phyloP scores from a whole-genome alignment of 2,888 invertebrate genomes.

The Pasiphila rectangulata region DNA sequence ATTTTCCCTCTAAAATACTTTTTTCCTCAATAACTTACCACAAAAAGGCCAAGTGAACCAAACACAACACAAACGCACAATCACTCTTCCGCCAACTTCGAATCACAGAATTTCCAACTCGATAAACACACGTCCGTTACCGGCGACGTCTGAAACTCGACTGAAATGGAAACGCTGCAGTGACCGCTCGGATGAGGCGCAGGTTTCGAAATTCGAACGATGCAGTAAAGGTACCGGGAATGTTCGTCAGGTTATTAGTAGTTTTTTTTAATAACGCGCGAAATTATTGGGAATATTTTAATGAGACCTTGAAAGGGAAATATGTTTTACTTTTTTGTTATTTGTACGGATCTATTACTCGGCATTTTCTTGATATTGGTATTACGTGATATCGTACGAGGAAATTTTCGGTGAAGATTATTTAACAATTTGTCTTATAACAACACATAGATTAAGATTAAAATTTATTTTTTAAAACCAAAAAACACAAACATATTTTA shows the following conservation, averaged over 20 bases:
- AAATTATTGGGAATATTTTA: background rate
- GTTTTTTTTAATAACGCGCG: background rate
- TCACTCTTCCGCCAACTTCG: constrained; percentile 15
- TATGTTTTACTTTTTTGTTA: constrained; percentile 4
- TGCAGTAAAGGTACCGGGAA: constrained; percentile 15
- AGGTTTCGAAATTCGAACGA: constrained; percentile 19
- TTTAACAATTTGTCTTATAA: too few relatives aligned
- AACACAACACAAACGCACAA: constrained; percentile 17
- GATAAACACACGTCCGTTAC: constrained; percentile 1
- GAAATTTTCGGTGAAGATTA: too few relatives aligned
- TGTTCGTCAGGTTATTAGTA: background rate
- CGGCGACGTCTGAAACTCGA: constrained; percentile 1
- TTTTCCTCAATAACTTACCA: constrained; percentile 14
- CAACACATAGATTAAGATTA: too few relatives aligned
- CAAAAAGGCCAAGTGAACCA: background rate
- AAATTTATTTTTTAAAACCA: too few relatives aligned
- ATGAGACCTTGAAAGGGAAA: background rate
- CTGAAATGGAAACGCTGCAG: constrained; percentile 24
- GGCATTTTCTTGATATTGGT: background rate
- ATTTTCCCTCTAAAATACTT: too few relatives aligned
- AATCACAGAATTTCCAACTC: constrained; percentile 2
- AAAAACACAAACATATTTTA: too few relatives aligned
- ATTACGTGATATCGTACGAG: background rate
- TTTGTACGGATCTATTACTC: constrained; percentile 5
- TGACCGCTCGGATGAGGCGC: constrained; percentile 12